phyloP scores from a whole-genome alignment of 2,888 invertebrate species.

The Erebia epiphron region DNA sequence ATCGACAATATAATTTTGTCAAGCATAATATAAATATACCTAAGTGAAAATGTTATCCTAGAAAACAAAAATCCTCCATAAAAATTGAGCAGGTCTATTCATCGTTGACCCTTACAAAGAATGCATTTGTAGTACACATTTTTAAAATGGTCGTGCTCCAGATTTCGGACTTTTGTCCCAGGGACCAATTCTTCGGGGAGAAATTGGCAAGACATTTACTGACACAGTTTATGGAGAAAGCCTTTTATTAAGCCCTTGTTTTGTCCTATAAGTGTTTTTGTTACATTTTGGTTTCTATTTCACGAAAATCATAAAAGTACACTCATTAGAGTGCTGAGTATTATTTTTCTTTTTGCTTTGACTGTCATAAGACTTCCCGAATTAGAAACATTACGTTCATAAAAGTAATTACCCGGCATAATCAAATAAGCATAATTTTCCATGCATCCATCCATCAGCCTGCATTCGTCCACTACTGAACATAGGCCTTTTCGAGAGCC shows the following conservation, averaged over 20 bases:
- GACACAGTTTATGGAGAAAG: constrained; percentile 16
- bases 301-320: not conserved
- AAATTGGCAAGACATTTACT: constrained; percentile 22
- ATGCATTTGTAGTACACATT: constrained; percentile 24
- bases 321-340: no score
- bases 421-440: no score
- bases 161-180: constrained; percentile 27
- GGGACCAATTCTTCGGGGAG: constrained; percentile 16
- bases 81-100: constrained; percentile 21
- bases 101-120: constrained; percentile 15
- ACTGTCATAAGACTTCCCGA: no score
- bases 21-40: no score
- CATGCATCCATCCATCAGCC: no score
- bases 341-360: not conserved
- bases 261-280: not conserved
- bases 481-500: not conserved
- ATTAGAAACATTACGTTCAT: no score
- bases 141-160: constrained; percentile 29
- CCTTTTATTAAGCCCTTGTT: not conserved
- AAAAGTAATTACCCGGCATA: no score
- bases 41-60: not conserved
- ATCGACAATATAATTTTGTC: no score
- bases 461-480: no score
- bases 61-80: constrained; percentile 14
- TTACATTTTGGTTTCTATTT: not conserved